Conservation (phyloP, 2,113 vertebrate species). For the Gallinago jamesoni region DNA sequence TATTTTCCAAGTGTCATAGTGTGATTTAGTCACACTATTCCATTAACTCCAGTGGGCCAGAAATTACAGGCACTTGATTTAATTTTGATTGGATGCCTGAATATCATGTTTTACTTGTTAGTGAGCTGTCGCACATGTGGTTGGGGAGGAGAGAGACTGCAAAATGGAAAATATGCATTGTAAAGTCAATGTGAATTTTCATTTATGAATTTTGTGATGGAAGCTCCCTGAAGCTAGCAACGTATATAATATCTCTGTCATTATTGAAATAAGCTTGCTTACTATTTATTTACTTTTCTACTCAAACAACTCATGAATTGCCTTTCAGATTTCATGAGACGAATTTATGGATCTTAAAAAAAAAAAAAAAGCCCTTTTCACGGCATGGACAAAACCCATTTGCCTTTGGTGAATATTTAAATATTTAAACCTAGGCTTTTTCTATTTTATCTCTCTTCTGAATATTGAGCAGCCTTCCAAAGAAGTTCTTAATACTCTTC, state of each 20-base stretch:
- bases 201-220: not conserved
- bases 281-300: not conserved
- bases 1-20: not conserved
- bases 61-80: not conserved
- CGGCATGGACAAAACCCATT: not conserved
- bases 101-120: not conserved
- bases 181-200: not conserved
- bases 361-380: not conserved
- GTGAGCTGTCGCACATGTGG: not conserved
- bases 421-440: not conserved
- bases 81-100: not conserved
- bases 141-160: not conserved
- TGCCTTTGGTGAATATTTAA: not conserved
- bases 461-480: not conserved
- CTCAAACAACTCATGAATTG: not conserved
- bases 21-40: not conserved
- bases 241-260: not conserved
- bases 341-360: not conserved
- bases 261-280: not conserved
- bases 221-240: not conserved
- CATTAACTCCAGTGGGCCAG: not conserved
- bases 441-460: not conserved
- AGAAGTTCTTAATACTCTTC: not conserved
- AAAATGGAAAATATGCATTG: not conserved
- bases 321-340: not conserved